A percentile compares a stretch with the other conserved stretches of the same genome.
Evolutionary conservation across 1,140 invertebrate species (phyloP).

Genomic region (Akabosia matsudoensis): DNA sequence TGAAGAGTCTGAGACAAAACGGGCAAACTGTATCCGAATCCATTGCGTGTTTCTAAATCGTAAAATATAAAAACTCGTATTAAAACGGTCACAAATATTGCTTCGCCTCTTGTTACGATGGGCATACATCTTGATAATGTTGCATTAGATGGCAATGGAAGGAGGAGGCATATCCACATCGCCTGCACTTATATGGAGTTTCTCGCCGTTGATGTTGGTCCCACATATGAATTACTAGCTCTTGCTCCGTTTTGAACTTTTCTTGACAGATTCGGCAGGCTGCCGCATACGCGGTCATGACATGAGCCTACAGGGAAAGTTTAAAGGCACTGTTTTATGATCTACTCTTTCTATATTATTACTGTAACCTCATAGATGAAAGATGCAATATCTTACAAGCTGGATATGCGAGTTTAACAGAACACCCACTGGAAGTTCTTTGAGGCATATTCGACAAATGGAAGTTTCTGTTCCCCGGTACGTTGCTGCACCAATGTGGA

Average conservation of each 20-base stretch:
- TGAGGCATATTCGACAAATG: slow-evolving; percentile 49
- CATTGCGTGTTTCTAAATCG: slow-evolving; percentile 57
- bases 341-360: too few relatives aligned
- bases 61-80: slow-evolving; percentile 30
- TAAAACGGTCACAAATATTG: too few relatives aligned
- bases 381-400: too few relatives aligned
- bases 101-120: too few relatives aligned
- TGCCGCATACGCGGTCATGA: slow-evolving; percentile 1
- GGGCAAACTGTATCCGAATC: slow-evolving; percentile 66
- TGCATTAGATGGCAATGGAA: slow-evolving; percentile 68
- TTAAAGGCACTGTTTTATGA: slow-evolving; percentile 4
- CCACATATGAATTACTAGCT: slow-evolving; percentile 69
- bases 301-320: slow-evolving; percentile 33
- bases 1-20: slow-evolving; percentile 58
- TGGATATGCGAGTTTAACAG: slow-evolving; percentile 45
- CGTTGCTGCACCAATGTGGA: slow-evolving; percentile 54
- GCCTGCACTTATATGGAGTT: slow-evolving; percentile 72
- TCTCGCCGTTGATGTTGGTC: slow-evolving; percentile 70
- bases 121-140: slow-evolving; percentile 63
- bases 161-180: slow-evolving; percentile 69
- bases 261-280: slow-evolving; percentile 51
- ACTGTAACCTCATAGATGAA: too few relatives aligned
- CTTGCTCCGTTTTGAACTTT: slow-evolving; percentile 41
- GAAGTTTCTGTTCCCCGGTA: neutral
- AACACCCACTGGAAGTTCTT: slow-evolving; percentile 43